Percentiles rank a stretch among this genome's conserved stretches.
Conservation (phyloP, 1,140 invertebrate genomes). For the Proales similis region DNA sequence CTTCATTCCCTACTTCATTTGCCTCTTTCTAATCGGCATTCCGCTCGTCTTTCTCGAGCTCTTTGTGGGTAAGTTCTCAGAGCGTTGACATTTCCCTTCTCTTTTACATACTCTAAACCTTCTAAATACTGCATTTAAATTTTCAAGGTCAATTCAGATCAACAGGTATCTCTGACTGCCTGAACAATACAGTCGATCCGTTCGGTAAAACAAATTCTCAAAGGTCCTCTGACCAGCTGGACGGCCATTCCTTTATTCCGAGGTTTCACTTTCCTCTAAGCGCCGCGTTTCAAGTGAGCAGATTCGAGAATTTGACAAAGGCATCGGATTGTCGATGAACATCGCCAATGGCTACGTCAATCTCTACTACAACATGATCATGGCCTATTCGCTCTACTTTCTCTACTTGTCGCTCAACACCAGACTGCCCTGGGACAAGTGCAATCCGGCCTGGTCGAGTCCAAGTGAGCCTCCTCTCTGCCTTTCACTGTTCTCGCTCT, state of each 20-base stretch:
- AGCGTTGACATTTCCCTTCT: conserved; percentile 37
- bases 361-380: conserved; percentile 68
- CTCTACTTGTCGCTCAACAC: conserved; percentile 66
- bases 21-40: conserved; percentile 27
- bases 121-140: neutral
- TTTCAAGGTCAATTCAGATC: conserved; percentile 37
- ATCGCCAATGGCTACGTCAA: conserved; percentile 28
- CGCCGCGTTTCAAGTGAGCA: no score
- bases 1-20: conserved; percentile 39
- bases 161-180: conserved; percentile 10
- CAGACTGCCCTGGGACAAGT: conserved; percentile 69
- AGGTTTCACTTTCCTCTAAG: no score
- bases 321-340: conserved; percentile 24
- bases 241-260: conserved; percentile 52
- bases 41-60: conserved; percentile 38
- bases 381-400: conserved; percentile 75
- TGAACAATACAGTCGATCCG: neutral
- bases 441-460: conserved; percentile 49
- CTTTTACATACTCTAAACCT: neutral
- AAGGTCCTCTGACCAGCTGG: conserved; percentile 53
- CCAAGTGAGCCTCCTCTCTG: conserved; percentile 53
- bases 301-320: no score
- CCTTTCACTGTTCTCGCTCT: no score
- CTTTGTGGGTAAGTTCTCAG: conserved; percentile 40
- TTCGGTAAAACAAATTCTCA: neutral